Evolutionary conservation across 2,797 vertebrate genomes (phyloP).

Genomic region (Helicolenus hilgendorfi): DNA sequence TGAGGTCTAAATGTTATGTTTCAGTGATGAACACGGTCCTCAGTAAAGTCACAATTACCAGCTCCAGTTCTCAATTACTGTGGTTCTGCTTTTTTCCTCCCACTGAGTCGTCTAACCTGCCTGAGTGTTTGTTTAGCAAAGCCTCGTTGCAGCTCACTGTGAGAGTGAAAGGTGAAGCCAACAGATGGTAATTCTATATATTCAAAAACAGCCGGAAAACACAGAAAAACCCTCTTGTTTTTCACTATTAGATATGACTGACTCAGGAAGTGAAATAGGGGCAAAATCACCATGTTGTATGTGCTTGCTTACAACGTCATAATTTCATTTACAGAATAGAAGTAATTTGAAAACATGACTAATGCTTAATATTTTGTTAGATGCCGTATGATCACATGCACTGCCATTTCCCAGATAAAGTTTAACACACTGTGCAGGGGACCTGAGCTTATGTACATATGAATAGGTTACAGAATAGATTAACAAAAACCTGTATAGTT

Average conservation of each 20-base stretch:
- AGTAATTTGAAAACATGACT: neutral
- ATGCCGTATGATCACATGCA: neutral
- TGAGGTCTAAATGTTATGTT: neutral
- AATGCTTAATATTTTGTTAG: neutral
- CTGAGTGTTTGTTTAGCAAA: conserved; percentile 14
- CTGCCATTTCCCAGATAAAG: neutral
- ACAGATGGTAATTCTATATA: neutral
- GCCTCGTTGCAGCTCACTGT: neutral
- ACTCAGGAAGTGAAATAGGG: neutral
- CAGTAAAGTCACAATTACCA: neutral
- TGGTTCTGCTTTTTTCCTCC: neutral
- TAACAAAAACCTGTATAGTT: neutral
- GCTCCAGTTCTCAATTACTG: neutral
- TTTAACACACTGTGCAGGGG: neutral
- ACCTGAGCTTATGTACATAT: neutral
- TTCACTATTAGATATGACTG: neutral
- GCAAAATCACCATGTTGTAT: neutral
- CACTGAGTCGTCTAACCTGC: neutral
- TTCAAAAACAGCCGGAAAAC: neutral
- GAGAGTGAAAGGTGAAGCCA: neutral
- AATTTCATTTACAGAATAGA: neutral
- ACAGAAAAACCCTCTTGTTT: neutral
- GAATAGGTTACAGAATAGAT: neutral
- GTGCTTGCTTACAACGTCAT: neutral
- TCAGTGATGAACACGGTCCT: neutral